Conservation (phyloP, 2,888 invertebrate genomes). For the Allolobophora icterica region DNA sequence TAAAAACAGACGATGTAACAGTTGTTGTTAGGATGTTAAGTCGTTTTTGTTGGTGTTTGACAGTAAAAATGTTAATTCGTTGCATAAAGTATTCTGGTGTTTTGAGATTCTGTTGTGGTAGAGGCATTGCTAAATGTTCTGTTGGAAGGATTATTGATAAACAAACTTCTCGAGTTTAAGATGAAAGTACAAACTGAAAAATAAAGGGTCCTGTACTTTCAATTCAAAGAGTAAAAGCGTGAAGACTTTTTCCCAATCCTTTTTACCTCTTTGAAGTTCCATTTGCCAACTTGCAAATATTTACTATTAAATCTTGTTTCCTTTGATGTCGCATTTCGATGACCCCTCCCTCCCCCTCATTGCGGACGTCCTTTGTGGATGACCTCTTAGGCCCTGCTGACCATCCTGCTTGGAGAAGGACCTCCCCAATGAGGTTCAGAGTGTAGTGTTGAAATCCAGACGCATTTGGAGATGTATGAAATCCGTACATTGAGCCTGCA, state of each 20-base stretch:
- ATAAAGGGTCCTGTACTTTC: background rate
- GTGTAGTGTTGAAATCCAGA: too few relatives aligned
- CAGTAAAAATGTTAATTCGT: background rate
- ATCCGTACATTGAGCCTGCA: too few relatives aligned
- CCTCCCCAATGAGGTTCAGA: too few relatives aligned
- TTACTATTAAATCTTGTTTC: too few relatives aligned
- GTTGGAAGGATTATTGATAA: background rate
- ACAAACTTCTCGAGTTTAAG: background rate
- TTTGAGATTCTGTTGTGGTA: background rate
- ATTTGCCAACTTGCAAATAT: too few relatives aligned
- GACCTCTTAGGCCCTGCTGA: too few relatives aligned
- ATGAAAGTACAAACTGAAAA: background rate
- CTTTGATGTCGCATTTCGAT: too few relatives aligned
- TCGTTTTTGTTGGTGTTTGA: background rate
- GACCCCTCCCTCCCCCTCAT: too few relatives aligned
- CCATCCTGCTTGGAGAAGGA: too few relatives aligned
- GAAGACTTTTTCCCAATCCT: background rate
- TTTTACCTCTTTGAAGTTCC: background rate
- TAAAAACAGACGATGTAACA: background rate
- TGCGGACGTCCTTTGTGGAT: too few relatives aligned
- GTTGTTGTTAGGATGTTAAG: constrained; percentile 11
- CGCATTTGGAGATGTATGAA: too few relatives aligned
- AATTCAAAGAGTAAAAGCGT: background rate
- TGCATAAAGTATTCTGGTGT: background rate
- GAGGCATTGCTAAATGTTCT: background rate